Percentiles rank a stretch among this genome's conserved stretches.
These are phyloP conservation scores for Amphiura filiformis DNA, from an alignment of 35 echinoderm and acorn worm species.

Conservation along the genomic window DNA sequence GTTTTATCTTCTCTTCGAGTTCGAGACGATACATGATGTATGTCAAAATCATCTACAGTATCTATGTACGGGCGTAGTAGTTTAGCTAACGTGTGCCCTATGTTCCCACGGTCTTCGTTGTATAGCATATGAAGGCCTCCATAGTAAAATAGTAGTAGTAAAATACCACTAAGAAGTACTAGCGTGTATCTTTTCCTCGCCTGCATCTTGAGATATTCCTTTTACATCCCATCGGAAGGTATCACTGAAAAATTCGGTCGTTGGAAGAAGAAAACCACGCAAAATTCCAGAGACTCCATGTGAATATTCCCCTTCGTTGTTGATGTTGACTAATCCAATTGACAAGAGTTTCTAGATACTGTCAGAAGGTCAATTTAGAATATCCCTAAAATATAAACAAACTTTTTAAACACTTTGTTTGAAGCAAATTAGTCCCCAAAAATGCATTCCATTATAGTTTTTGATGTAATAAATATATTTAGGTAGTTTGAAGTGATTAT, in stretches of 20 bases:
- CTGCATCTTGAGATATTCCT: slow-evolving; percentile 53
- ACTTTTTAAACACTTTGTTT: too few relatives aligned
- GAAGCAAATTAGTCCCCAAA: too few relatives aligned
- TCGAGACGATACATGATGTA: slow-evolving; percentile 30
- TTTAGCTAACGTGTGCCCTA: slow-evolving; percentile 21
- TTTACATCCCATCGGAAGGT: neutral
- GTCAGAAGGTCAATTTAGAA: too few relatives aligned
- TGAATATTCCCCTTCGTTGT: neutral
- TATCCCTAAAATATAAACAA: too few relatives aligned
- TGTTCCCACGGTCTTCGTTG: slow-evolving; percentile 15
- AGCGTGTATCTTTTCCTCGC: slow-evolving; percentile 85
- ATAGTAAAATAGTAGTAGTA: slow-evolving; percentile 78
- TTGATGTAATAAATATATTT: too few relatives aligned
- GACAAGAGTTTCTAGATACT: neutral
- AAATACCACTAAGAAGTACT: slow-evolving; percentile 61
- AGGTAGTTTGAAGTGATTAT: too few relatives aligned
- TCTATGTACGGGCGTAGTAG: slow-evolving; percentile 10
- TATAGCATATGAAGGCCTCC: slow-evolving; percentile 71
- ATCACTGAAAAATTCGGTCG: neutral
- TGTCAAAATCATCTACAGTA: slow-evolving; percentile 34
- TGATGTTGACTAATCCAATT: neutral
- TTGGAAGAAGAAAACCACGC: neutral
- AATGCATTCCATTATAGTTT: too few relatives aligned
- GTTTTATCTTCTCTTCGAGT: slow-evolving; percentile 38
- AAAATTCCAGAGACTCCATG: neutral